Base-by-base conservation (phyloP, 2,113 vertebrate genomes). In the Psettodes erumei region DNA sequence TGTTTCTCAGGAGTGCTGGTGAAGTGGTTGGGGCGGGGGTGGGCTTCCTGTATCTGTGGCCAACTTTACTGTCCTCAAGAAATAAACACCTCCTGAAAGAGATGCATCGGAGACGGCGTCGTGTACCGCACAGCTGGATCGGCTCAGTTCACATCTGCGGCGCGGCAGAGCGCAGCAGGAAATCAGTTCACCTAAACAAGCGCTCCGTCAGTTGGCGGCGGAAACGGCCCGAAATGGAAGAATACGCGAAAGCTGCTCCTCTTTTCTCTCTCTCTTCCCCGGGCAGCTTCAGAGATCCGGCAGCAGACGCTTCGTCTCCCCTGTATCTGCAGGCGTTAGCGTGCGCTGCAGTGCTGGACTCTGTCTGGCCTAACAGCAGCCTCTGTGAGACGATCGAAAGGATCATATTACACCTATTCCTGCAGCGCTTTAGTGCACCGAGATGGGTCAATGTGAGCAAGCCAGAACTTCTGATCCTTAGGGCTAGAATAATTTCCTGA, bases 361-460 rank as follows among this genome's bases (percentile, higher is more conserved):
- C 40, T 23, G 3, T 48, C 9, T 25, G 48, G 21, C 19, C 40
- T 11, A 30, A 66, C 42, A 25, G 47, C 72, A 73, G 69, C 62
- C 59, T 64, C 7, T 21, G n/a, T 27, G 4, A 55, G 37, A 58
- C 70, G 19, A 21, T 23, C 4, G 2, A 51, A 53, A 66, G 61
- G 58, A 83, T 86, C 64, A 50, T 65, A 32, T 91, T 87, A 86
- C 88, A 83, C 75, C n/a, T 84, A 53, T 79, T 85, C 78, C 87
- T 85, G 87, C 71, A 66, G 47, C 40, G 38, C 18, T 66, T 64
- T 61, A 38, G 32, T 64, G 35, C 48, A 21, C 16, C 50, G 28
- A 65, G 43, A 51, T 71, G 42, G 30, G 43, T 50, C 59, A 75
- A 19, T 62, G 54, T 69, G 63, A 59, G 56, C 56, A 42, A 38